Evolutionary conservation across 2,797 vertebrate species (phyloP).

Genomic region (Rhinogobio ventralis): DNA sequence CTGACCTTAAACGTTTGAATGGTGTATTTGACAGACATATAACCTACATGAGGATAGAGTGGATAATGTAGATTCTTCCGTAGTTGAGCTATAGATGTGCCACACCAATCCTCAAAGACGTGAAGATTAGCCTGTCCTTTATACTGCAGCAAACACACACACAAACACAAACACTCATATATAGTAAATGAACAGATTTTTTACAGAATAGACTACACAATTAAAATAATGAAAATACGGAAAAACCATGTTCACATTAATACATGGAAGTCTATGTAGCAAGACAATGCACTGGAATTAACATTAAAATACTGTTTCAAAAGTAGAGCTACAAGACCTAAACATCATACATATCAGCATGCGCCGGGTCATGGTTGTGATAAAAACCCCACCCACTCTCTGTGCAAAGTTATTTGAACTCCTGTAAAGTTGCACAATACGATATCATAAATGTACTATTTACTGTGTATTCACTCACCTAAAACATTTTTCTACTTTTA

Average conservation of each 20-base stretch:
- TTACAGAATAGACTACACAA: background rate
- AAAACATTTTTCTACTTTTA: background rate
- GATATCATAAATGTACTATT: background rate
- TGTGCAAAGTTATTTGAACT: background rate
- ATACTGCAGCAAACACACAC: slow-evolving; percentile 75
- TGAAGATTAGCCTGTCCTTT: slow-evolving; percentile 90
- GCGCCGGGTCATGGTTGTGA: background rate
- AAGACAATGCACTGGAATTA: background rate
- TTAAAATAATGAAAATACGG: background rate
- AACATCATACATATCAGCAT: background rate
- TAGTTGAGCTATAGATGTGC: slow-evolving; percentile 84
- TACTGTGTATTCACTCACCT: background rate
- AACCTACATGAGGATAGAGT: slow-evolving; percentile 91
- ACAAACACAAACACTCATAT: background rate
- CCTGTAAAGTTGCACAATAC: background rate
- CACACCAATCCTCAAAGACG: slow-evolving; percentile 97
- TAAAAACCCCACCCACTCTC: background rate
- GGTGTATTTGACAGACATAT: background rate
- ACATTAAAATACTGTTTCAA: background rate
- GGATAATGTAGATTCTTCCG: slow-evolving; percentile 91
- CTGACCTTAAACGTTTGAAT: background rate
- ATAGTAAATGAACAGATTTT: background rate
- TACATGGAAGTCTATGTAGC: background rate
- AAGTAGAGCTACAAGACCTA: background rate
- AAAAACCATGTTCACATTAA: background rate